Base-by-base conservation (phyloP, 2,888 invertebrate species). In the Anorthoa munda region DNA sequence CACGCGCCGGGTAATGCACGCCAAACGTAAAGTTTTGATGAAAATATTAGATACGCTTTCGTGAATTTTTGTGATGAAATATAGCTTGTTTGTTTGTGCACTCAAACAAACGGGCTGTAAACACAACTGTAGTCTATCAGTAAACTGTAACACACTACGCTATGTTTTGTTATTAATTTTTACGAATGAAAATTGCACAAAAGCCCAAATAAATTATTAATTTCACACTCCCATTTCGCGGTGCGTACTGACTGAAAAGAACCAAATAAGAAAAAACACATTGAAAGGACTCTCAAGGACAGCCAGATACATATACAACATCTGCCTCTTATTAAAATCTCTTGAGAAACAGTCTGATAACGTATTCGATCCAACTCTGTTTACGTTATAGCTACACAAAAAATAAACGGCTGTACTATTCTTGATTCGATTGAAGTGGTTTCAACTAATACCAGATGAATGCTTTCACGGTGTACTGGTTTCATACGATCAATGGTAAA, bases 341-440 rank as follows among this genome's bases (percentile, higher is more conserved):
- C 58, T 70, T 70, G 55, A 70, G 51, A 63, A 72, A 78, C 51
- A 45, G 53, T n/a, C 48, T 39, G 53, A 46, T 55, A 53, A 55
- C 48, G 45, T 60, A 31, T 61, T 77, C 21, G 45, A 50, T 77
- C 21, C 58, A 51, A 9, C 18, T 59, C 51, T 50, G 72, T 77
- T 72, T 79, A 59, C 59, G 11, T 59, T 64, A 60, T 58, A 53
- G 39, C 61, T 58, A 18, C 39, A 59, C 39, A 59, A 76, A 51
- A 78, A 76, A 79, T 78, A 76, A 45, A 58, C 72, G 15, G 21
- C 23, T 48, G 11, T n/a, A 64, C 46, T 76, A 68, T 68, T 76
- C 46, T 59, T 15, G 48, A n/a, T 63, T 63, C 69, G 58, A 76
- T 76, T 63, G 77, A 81, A 78, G 78, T 75, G 65, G 53, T 66